A percentile compares a stretch with the other conserved stretches of the same genome.
Conservation (phyloP, 2,888 invertebrate genomes). For the Gymnoscelis rufifasciata region DNA sequence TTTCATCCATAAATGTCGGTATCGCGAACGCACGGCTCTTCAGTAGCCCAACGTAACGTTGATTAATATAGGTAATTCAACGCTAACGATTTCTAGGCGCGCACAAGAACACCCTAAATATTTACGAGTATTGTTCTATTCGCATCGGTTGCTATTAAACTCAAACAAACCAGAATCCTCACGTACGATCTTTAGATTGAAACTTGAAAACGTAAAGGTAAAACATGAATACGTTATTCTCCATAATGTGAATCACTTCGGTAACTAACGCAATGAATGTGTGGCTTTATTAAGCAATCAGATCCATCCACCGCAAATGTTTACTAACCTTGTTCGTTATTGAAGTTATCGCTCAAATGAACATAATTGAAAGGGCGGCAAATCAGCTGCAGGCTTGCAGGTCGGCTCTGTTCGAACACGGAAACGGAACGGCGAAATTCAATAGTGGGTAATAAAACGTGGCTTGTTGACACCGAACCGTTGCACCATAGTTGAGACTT, state of each 20-base stretch:
- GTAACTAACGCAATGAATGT: conserved; percentile 3
- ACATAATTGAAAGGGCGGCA: conserved; percentile 21
- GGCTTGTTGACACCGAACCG: conserved; percentile 63
- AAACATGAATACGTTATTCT: not conserved
- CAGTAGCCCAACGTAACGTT: not conserved
- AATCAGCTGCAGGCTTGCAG: conserved; percentile 17
- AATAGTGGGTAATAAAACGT: conserved; percentile 70
- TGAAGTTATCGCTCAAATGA: conserved; percentile 15
- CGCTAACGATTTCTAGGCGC: no score
- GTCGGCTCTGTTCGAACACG: conserved; percentile 35
- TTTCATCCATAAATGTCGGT: no score
- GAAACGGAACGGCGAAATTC: conserved; percentile 57
- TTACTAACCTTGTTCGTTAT: conserved; percentile 7
- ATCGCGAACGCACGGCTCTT: no score
- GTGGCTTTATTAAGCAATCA: conserved; percentile 3
- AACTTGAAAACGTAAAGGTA: conserved; percentile 10
- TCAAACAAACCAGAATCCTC: conserved; percentile 6
- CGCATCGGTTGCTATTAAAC: conserved; percentile 1
- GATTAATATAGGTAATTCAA: no score
- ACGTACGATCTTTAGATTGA: conserved; percentile 8
- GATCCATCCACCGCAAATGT: conserved; percentile 4
- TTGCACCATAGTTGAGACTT: conserved; percentile 62
- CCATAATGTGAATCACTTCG: not conserved
- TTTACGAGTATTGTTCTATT: conserved; percentile 1
- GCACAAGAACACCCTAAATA: not conserved